Conservation (phyloP, 2,797 vertebrate species). For the Sparidentex hasta region DNA sequence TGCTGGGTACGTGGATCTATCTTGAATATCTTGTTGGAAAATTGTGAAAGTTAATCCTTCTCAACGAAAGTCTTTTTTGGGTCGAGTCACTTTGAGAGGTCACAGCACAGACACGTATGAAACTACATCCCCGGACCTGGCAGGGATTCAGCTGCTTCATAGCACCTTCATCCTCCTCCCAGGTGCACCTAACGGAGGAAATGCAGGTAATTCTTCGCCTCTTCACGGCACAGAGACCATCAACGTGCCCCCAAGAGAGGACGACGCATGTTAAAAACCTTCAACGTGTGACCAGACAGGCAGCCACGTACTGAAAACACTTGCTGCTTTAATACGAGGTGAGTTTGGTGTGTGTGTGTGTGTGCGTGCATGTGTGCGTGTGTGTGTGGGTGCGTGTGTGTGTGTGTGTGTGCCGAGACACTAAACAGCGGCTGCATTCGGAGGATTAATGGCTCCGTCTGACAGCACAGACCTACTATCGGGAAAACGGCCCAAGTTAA, state of each 20-base stretch:
- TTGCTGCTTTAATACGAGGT: slow-evolving; percentile 36
- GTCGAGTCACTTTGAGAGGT: neutral
- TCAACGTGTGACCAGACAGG: slow-evolving; percentile 23
- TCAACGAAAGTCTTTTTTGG: neutral
- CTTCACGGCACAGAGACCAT: slow-evolving; percentile 15
- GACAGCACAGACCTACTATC: slow-evolving; percentile 34
- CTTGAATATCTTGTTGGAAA: neutral
- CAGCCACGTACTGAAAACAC: slow-evolving; percentile 16
- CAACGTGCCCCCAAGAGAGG: slow-evolving; percentile 10
- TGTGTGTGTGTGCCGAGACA: neutral
- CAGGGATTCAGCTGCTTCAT: neutral
- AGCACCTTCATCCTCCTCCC: neutral
- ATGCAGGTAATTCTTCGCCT: slow-evolving; percentile 46
- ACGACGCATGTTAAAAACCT: slow-evolving; percentile 61
- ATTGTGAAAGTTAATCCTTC: neutral
- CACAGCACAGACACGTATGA: neutral
- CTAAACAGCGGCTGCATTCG: slow-evolving; percentile 28
- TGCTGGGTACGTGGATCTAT: neutral
- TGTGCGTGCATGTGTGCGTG: neutral
- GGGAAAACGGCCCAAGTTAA: slow-evolving; percentile 51
- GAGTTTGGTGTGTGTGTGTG: neutral
- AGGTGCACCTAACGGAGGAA: neutral
- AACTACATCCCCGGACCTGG: neutral
- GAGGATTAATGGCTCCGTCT: slow-evolving; percentile 60
- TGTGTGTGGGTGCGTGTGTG: neutral